Conservation (phyloP, 2,797 vertebrate genomes). For the Hippopotamyrus pictus region DNA sequence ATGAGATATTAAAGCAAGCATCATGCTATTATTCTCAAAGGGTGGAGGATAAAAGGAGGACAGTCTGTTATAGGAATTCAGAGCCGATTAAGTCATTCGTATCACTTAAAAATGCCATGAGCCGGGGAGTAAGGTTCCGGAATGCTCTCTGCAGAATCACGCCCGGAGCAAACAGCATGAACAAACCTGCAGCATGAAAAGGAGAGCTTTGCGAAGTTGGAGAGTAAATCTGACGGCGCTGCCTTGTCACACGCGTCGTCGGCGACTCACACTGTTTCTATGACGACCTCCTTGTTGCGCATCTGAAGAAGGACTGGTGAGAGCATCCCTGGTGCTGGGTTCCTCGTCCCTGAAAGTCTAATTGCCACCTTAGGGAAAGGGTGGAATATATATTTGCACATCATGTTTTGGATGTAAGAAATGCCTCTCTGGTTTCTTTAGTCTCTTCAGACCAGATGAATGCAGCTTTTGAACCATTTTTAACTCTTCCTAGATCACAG, state of each 20-base stretch:
- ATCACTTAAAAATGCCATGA: not conserved
- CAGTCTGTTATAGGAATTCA: not conserved
- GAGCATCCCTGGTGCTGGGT: not conserved
- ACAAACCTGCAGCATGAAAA: not conserved
- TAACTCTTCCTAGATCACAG: not conserved
- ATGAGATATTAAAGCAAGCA: not conserved
- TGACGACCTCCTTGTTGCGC: not conserved
- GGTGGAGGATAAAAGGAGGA: not conserved
- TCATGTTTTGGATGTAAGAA: not conserved
- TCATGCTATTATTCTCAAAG: not conserved
- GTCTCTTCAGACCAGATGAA: not conserved
- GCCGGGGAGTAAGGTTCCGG: not conserved
- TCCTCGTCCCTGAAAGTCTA: slow-evolving; percentile 1
- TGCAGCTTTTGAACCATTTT: not conserved
- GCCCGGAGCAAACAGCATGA: not conserved
- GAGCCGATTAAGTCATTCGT: not conserved
- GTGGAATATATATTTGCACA: not conserved
- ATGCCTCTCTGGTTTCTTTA: not conserved
- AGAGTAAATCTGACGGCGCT: not conserved
- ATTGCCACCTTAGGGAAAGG: not conserved
- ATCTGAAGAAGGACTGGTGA: not conserved
- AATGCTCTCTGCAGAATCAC: not conserved
- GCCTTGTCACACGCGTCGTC: not conserved
- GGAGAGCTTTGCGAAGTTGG: not conserved
- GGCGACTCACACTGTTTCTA: not conserved